Evolutionary conservation across 2,888 invertebrate species (phyloP).

Genomic region (Atrina japonica): DNA sequence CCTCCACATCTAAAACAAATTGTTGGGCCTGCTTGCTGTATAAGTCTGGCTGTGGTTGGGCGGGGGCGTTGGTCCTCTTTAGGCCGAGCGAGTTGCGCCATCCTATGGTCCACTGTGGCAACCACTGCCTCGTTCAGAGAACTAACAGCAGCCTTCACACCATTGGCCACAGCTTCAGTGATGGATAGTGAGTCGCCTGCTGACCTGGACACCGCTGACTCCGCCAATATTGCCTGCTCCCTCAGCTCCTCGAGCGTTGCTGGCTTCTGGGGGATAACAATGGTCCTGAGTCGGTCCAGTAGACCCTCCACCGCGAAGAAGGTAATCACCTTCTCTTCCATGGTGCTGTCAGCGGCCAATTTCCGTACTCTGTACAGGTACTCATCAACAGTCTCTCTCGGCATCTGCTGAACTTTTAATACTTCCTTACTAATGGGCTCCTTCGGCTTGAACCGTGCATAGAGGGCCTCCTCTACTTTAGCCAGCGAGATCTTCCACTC

Average conservation of each 20-base stretch:
- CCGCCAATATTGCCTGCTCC: not conserved
- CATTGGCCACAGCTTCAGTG: too few relatives aligned
- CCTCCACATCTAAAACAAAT: slow-evolving; percentile 16
- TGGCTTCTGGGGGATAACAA: not conserved
- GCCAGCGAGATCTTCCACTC: not conserved
- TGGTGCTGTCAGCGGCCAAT: not conserved
- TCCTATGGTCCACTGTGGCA: too few relatives aligned
- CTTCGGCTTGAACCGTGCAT: not conserved
- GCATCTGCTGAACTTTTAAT: not conserved
- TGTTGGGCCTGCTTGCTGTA: too few relatives aligned
- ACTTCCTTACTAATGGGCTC: not conserved
- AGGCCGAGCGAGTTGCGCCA: too few relatives aligned
- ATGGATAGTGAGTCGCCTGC: too few relatives aligned
- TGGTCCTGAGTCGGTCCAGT: not conserved
- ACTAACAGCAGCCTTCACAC: too few relatives aligned
- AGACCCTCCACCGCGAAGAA: slow-evolving; percentile 6
- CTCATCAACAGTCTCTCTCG: not conserved
- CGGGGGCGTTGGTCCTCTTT: too few relatives aligned
- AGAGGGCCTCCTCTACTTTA: slow-evolving; percentile 5
- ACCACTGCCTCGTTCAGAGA: too few relatives aligned
- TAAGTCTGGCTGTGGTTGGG: too few relatives aligned
- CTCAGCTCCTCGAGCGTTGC: not conserved
- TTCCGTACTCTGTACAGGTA: not conserved
- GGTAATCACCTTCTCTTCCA: not conserved
- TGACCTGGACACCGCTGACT: not conserved